phyloP scores from a whole-genome alignment of 1,140 invertebrate species.

The Bombus turneri region DNA sequence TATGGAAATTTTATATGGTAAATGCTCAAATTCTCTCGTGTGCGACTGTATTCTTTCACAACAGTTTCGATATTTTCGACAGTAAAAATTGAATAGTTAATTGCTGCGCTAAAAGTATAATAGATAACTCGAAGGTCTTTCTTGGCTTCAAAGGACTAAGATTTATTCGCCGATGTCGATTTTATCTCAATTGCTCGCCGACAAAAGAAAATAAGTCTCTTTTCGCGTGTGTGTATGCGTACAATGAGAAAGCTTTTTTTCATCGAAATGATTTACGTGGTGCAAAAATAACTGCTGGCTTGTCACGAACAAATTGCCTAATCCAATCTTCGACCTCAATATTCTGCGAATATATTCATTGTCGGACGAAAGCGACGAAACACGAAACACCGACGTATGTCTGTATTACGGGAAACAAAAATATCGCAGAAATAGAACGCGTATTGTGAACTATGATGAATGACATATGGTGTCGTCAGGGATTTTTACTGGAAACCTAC shows the following conservation, averaged over 20 bases:
- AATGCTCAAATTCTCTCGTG: not conserved
- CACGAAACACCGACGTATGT: not conserved
- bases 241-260: not conserved
- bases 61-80: not conserved
- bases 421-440: not conserved
- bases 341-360: slow-evolving; percentile 22
- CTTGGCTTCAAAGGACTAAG: not conserved
- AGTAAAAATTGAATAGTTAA: too few relatives aligned
- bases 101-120: not conserved
- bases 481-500: not conserved
- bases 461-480: not conserved
- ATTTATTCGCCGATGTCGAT: not conserved
- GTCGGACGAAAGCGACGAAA: not conserved
- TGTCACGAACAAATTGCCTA: slow-evolving; percentile 22
- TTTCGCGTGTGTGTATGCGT: too few relatives aligned
- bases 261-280: not conserved
- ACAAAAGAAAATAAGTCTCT: not conserved
- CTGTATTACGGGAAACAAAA: not conserved
- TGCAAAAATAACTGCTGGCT: not conserved
- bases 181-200: not conserved
- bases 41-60: not conserved
- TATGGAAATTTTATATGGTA: too few relatives aligned
- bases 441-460: not conserved
- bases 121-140: not conserved
- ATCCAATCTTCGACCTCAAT: slow-evolving; percentile 22